Percentiles rank a stretch among this genome's conserved stretches.
phyloP scores from a whole-genome alignment of 1,140 invertebrate genomes.

The Nilaparvata lugens region DNA sequence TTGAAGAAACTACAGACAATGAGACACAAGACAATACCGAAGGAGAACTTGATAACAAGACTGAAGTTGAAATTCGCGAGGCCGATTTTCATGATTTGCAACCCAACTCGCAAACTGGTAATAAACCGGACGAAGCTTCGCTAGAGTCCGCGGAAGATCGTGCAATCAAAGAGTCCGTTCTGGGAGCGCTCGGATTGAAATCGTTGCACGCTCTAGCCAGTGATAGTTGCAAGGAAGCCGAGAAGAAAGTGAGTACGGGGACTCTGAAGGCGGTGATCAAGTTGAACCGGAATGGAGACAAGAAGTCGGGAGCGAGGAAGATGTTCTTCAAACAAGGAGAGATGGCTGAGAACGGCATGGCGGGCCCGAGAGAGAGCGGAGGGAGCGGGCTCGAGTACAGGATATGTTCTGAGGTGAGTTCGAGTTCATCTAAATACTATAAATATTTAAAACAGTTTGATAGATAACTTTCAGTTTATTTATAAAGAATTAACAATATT shows the following conservation, averaged over 20 bases:
- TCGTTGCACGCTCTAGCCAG: constrained; percentile 16
- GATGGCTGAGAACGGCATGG: constrained; percentile 31
- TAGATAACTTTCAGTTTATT: too few species aligned
- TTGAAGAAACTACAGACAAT: constrained; percentile 1
- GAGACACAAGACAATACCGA: not conserved
- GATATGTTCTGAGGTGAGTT: constrained; percentile 38
- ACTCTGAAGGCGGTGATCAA: constrained; percentile 72
- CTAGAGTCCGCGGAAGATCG: constrained; percentile 38
- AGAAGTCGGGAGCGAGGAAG: constrained; percentile 49
- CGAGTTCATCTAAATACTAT: too few species aligned
- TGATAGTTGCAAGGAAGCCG: constrained; percentile 22
- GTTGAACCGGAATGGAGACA: constrained; percentile 36
- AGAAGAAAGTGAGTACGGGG: constrained; percentile 40
- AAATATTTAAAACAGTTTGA: too few species aligned
- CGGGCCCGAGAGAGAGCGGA: not conserved
- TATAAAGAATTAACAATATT: too few species aligned
- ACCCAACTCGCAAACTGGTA: not conserved
- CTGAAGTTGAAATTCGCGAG: not conserved
- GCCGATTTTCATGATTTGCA: not conserved
- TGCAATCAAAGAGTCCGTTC: constrained; percentile 49
- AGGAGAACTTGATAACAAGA: not conserved
- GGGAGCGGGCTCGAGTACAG: constrained; percentile 21
- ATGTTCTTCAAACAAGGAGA: constrained; percentile 59
- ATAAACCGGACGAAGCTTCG: not conserved
- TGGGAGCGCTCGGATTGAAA: constrained; percentile 46